phyloP scores from a whole-genome alignment of 2,888 invertebrate species.

The Eristalinus aeneus region DNA sequence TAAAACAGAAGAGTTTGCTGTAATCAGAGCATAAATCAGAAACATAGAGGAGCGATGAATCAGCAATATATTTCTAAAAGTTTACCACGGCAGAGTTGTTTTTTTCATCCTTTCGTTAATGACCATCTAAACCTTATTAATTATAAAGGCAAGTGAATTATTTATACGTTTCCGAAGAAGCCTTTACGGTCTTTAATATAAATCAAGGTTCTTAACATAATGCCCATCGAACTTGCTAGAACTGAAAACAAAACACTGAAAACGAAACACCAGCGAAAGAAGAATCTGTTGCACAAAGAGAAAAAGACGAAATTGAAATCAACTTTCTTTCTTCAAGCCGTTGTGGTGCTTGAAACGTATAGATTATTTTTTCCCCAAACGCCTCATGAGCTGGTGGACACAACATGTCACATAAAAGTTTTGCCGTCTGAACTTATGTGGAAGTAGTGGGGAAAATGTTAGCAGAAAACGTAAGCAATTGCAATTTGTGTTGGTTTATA shows the following conservation, averaged over 20 bases:
- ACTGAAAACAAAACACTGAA: background rate
- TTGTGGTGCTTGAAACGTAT: background rate
- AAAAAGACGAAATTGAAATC: background rate
- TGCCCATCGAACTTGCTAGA: constrained; percentile 1
- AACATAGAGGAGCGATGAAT: too few relatives aligned
- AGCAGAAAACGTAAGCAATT: background rate
- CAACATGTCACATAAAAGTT: background rate
- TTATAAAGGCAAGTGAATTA: constrained; percentile 16
- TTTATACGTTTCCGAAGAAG: constrained; percentile 24
- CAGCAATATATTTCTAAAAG: background rate
- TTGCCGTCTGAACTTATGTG: background rate
- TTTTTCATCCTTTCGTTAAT: background rate
- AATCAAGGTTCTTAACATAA: constrained; percentile 14
- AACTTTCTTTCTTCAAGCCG: background rate
- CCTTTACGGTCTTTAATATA: constrained; percentile 6
- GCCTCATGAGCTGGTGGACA: background rate
- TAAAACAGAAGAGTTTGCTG: too few relatives aligned
- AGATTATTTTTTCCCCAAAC: background rate
- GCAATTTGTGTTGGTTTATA: background rate
- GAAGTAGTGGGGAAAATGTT: background rate
- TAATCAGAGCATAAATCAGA: too few relatives aligned
- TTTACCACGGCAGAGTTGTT: background rate
- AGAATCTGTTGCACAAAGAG: background rate
- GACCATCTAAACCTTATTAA: background rate
- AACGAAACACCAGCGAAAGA: background rate